phyloP scores from a whole-genome alignment of 2,797 vertebrate species.

The Tragelaphus eurycerus region DNA sequence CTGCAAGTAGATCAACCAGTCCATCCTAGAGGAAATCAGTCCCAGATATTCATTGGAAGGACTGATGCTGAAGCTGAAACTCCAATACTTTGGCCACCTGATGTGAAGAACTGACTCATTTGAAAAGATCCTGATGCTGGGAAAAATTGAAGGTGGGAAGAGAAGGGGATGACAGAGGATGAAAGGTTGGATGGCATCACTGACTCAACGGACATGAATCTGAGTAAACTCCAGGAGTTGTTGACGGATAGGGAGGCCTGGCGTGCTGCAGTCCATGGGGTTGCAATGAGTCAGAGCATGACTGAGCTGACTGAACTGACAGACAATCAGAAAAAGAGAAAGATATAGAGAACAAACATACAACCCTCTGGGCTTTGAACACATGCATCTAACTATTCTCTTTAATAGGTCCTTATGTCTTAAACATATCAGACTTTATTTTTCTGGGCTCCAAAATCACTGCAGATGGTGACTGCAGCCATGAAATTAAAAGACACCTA shows the following conservation, averaged over 20 bases:
- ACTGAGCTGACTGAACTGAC: neutral
- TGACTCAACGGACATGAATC: neutral
- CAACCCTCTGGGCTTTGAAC: neutral
- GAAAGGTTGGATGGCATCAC: neutral
- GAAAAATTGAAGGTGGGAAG: neutral
- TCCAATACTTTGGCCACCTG: neutral
- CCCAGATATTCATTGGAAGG: neutral
- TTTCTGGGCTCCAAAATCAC: too few species aligned
- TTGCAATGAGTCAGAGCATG: neutral
- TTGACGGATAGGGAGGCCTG: neutral
- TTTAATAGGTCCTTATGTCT: neutral
- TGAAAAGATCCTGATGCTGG: neutral
- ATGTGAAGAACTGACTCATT: neutral
- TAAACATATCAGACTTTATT: too few species aligned
- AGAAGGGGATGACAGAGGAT: neutral
- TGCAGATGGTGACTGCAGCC: too few species aligned
- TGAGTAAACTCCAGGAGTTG: neutral
- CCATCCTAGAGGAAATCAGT: neutral
- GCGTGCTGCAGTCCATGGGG: neutral
- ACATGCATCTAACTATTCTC: neutral
- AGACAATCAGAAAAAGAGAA: neutral
- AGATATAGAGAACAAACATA: neutral
- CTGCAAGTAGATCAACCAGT: neutral
- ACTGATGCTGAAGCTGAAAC: neutral
- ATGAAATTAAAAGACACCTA: too few species aligned